Evolutionary conservation across 2,113 vertebrate species (phyloP).

Genomic region (Brachyhypopomus occidentalis): DNA sequence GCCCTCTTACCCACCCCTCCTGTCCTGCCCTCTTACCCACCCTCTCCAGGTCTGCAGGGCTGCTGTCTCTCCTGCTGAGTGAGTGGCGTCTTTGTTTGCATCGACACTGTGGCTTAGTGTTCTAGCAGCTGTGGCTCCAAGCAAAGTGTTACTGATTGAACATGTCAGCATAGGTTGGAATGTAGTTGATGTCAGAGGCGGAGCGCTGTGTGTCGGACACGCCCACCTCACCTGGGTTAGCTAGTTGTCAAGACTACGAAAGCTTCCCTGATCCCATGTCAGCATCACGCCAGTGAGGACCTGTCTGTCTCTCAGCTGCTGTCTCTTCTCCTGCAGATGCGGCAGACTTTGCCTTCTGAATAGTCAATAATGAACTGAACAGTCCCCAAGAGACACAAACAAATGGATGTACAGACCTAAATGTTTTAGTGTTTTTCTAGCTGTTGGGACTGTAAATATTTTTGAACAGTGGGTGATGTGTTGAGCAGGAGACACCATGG

Average conservation of each 20-base stretch:
- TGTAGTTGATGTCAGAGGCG: neutral
- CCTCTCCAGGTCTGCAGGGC: neutral
- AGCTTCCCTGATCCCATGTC: neutral
- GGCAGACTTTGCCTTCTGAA: neutral
- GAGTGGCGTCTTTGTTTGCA: neutral
- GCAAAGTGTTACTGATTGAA: neutral
- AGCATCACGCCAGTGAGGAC: neutral
- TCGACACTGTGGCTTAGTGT: conserved; percentile 8
- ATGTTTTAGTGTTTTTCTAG: no score
- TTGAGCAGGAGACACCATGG: no score
- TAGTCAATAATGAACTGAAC: no score
- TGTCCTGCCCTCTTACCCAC: conserved; percentile 52
- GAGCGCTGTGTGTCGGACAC: neutral
- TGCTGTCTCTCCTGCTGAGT: neutral
- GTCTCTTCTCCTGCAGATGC: conserved; percentile 23
- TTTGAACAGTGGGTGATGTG: no score
- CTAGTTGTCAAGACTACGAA: neutral
- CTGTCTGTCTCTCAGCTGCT: neutral
- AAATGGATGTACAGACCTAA: no score
- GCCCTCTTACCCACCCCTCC: conserved; percentile 16
- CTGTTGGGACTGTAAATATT: no score
- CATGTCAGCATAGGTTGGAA: conserved; percentile 1
- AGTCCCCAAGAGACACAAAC: no score
- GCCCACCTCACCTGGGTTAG: neutral
- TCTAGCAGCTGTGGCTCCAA: conserved; percentile 26